Conservation (phyloP, 2,888 invertebrate genomes). For the Callosobruchus maculatus region DNA sequence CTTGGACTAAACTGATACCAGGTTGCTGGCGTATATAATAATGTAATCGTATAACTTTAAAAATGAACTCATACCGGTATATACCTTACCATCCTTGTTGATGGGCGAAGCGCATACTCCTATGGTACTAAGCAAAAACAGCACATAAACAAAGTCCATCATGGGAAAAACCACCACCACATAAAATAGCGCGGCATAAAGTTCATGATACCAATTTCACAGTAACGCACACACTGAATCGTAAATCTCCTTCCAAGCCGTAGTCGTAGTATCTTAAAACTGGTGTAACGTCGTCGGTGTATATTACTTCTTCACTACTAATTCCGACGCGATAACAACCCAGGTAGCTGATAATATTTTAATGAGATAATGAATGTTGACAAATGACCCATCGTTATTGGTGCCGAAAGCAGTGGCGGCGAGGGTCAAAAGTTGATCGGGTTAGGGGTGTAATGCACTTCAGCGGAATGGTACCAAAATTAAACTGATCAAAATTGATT, state of each 20-base stretch:
- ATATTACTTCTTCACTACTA: background rate
- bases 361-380: background rate
- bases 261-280: background rate
- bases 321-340: background rate
- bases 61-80: background rate
- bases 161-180: background rate
- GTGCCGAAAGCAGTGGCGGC: background rate
- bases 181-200: background rate
- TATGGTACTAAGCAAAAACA: conserved; percentile 12
- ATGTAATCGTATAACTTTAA: background rate
- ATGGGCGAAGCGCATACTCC: conserved; percentile 13
- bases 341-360: background rate
- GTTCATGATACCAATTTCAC: background rate
- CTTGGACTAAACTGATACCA: too few species aligned
- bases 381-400: background rate
- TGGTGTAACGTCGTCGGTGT: background rate
- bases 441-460: too few species aligned
- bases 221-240: background rate
- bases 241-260: background rate
- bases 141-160: conserved; percentile 5
- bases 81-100: conserved; percentile 15
- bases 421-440: too few species aligned
- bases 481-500: too few species aligned
- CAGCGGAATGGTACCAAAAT: too few species aligned
- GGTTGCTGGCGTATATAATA: too few species aligned